Evolutionary conservation across 2,113 vertebrate genomes (phyloP).

Genomic region (Macaca fascicularis): DNA sequence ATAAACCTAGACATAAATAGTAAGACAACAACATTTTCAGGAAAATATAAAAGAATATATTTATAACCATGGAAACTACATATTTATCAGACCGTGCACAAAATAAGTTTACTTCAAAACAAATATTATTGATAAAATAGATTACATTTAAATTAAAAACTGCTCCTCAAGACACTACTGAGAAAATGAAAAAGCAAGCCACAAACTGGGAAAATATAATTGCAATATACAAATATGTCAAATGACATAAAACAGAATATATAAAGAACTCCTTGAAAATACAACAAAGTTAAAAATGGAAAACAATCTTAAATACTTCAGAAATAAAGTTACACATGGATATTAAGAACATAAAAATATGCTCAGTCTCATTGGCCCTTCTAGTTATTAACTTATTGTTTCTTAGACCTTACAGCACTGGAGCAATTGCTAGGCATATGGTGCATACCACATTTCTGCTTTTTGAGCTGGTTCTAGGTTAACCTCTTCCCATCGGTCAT

Average conservation of each 20-base stretch:
- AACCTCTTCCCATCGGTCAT: background rate
- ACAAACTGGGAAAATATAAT: background rate
- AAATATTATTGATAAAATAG: background rate
- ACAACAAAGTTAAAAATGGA: background rate
- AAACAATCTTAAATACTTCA: background rate
- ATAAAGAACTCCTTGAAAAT: background rate
- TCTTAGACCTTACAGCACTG: no score
- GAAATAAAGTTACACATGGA: background rate
- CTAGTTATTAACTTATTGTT: background rate
- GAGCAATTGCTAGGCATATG: background rate
- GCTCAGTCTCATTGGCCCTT: background rate
- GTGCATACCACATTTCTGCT: background rate
- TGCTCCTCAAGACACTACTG: background rate
- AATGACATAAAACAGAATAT: background rate
- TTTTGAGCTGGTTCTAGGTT: background rate
- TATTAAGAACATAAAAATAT: background rate
- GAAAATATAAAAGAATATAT: background rate
- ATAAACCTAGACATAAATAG: background rate
- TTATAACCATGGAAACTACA: background rate
- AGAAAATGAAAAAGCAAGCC: background rate
- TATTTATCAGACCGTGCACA: background rate
- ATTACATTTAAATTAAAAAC: background rate
- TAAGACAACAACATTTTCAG: background rate
- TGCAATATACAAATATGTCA: background rate
- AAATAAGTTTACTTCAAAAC: background rate